Conservation (phyloP, 2,797 vertebrate species). For the Gadopsis marmoratus region DNA sequence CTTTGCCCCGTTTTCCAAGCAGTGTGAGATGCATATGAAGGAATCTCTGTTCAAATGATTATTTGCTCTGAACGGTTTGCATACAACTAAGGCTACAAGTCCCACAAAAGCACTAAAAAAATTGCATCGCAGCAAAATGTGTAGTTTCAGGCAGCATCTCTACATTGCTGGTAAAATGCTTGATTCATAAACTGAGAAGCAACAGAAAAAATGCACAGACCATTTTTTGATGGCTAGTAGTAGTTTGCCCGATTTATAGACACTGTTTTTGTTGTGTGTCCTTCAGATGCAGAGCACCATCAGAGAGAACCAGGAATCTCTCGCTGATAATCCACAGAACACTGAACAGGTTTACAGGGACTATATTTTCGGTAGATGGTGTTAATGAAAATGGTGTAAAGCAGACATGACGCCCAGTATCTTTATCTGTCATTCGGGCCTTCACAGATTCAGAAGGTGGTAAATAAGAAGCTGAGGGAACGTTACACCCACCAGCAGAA, state of each 20-base stretch:
- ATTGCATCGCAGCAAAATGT: background rate
- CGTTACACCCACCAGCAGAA: constrained; percentile 97
- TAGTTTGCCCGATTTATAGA: background rate
- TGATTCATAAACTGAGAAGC: background rate
- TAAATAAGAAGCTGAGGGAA: constrained; percentile 97
- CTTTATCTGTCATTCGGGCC: background rate
- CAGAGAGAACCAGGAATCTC: constrained; percentile 80
- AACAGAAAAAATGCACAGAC: background rate
- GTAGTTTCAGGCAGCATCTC: background rate
- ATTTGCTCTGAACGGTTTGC: background rate
- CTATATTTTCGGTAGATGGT: background rate
- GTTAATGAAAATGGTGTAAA: background rate
- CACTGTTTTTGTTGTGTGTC: constrained; percentile 14
- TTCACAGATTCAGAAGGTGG: constrained; percentile 97
- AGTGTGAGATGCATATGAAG: too few relatives aligned
- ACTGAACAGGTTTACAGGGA: background rate
- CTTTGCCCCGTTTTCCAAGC: too few relatives aligned
- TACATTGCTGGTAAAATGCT: background rate
- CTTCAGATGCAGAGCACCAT: constrained; percentile 94
- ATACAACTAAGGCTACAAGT: background rate
- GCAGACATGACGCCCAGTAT: background rate
- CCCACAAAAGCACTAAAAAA: background rate
- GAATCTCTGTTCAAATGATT: background rate
- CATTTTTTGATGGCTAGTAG: background rate
- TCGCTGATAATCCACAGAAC: background rate